Evolutionary conservation across 2,888 invertebrate genomes (phyloP).

Genomic region (Strigamia maritima): DNA sequence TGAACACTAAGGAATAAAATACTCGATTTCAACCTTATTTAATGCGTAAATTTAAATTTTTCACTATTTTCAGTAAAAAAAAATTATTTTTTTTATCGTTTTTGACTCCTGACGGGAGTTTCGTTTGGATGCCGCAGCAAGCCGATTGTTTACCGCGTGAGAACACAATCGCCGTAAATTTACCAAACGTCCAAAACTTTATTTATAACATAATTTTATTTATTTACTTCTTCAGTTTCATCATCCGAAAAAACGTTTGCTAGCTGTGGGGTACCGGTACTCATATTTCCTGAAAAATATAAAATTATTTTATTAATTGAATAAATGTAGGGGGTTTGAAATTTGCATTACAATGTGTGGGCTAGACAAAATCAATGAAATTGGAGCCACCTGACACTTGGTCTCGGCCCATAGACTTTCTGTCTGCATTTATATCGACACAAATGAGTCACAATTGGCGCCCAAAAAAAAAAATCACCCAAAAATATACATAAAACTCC

Average conservation of each 20-base stretch:
- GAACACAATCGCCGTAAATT: no score
- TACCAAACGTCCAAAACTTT: neutral
- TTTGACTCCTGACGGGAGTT: no score
- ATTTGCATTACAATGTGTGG: neutral
- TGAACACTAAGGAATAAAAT: no score
- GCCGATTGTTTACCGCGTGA: no score
- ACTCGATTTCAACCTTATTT: no score
- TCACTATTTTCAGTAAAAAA: no score
- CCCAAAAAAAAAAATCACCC: neutral
- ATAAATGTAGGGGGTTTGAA: neutral
- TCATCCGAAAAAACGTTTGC: neutral
- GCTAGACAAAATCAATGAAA: slow-evolving; percentile 4
- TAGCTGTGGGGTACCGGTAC: neutral
- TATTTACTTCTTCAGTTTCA: neutral
- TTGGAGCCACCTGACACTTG: neutral
- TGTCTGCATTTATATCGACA: neutral
- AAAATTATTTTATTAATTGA: no score
- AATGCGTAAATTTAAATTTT: no score
- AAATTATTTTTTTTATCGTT: no score
- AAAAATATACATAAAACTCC: neutral
- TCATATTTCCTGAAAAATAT: neutral
- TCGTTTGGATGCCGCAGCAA: no score
- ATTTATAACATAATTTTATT: neutral
- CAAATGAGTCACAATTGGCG: neutral
- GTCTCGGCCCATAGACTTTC: neutral